Base-by-base conservation (phyloP, 2,797 vertebrate genomes). In the Phrynocephalus guinanensis region DNA sequence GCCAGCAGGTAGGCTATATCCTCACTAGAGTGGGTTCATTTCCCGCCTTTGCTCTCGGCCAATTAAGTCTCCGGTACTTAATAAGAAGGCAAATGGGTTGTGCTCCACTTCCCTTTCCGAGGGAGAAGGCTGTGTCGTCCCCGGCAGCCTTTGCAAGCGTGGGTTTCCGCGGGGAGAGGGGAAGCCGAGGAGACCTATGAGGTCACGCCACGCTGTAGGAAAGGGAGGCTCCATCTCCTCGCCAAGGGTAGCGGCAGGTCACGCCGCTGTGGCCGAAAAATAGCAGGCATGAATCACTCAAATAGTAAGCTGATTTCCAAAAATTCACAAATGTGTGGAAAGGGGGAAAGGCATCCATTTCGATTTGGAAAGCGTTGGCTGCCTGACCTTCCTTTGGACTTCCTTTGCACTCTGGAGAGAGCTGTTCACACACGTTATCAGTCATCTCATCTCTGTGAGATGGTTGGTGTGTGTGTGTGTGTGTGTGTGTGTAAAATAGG, bases 41-140 rank as follows among this genome's bases (percentile, higher is more conserved):
- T 84, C 67, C 38, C 50, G 79, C 68, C 0, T 88, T 92, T 91
- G 83, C 84, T 86, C 86, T 89, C 24, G 82, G 91, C 90, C 90
- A 91, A 92, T 90, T 88, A 85, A 33, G 9, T 5, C 18, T 83
- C 89, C 76, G 18, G 1, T 3, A 63, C 86, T 91, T 79, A 89
- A 90, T 89, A 75, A 90, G 82, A 75, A 90, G 82, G 90, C 73
- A 13, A 87, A 20, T 20, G 77, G 1, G 0, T 66, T 86, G 76
- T 28, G 86, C 82, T 89, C 88, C 82, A 76, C 83, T 82, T 78
- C 67, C 0, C 0, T 84, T 38, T 44, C 85, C 48, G 10, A 7
- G 3, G 44, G 72, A 83, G 79, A 75, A 76, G 90, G 86, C 66
- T 28, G 52, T 85, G 87, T 84, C 87, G 79, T 78, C 82, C 85